These are phyloP conservation scores for Dromococcyx pavoninus DNA, from an alignment of 2,797 vertebrate species.

Conservation along the genomic window DNA sequence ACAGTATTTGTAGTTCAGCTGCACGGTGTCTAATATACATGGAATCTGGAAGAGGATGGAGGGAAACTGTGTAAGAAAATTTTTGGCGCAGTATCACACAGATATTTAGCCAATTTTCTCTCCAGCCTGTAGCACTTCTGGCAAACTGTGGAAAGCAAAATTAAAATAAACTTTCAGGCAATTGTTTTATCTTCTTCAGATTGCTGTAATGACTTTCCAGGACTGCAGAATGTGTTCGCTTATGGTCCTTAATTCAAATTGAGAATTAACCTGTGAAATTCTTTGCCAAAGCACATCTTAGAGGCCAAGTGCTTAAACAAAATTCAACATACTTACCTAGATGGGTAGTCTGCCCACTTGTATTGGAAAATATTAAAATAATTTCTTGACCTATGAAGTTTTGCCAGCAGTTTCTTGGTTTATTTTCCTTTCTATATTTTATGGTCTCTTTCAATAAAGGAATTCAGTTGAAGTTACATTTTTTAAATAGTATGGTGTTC, in stretches of 20 bases:
- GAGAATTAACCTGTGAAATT: slow-evolving; percentile 12
- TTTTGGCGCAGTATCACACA: slow-evolving; percentile 66
- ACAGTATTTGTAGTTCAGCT: slow-evolving; percentile 39
- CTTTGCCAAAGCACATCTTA: not conserved
- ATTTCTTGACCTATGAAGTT: not conserved
- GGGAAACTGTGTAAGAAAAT: slow-evolving; percentile 39
- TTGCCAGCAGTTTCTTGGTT: not conserved
- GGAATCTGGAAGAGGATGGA: slow-evolving; percentile 35
- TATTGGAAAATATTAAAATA: slow-evolving; percentile 19
- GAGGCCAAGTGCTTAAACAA: not conserved
- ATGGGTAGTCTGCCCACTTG: not conserved
- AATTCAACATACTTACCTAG: not conserved
- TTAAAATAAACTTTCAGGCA: slow-evolving; percentile 70
- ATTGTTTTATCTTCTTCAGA: slow-evolving; percentile 60
- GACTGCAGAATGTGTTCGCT: not conserved
- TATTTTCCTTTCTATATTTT: not conserved
- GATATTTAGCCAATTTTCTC: slow-evolving; percentile 71
- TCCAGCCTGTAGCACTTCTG: slow-evolving; percentile 69
- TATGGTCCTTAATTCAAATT: slow-evolving; percentile 26
- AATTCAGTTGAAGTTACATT: not conserved
- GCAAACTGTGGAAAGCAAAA: slow-evolving; percentile 56
- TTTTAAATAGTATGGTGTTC: not conserved
- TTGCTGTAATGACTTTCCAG: slow-evolving; percentile 44
- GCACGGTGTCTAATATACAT: slow-evolving; percentile 42
- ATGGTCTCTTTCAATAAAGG: not conserved